Base-by-base conservation (phyloP, 2,797 vertebrate species). In the Onychomys leucogaster region DNA sequence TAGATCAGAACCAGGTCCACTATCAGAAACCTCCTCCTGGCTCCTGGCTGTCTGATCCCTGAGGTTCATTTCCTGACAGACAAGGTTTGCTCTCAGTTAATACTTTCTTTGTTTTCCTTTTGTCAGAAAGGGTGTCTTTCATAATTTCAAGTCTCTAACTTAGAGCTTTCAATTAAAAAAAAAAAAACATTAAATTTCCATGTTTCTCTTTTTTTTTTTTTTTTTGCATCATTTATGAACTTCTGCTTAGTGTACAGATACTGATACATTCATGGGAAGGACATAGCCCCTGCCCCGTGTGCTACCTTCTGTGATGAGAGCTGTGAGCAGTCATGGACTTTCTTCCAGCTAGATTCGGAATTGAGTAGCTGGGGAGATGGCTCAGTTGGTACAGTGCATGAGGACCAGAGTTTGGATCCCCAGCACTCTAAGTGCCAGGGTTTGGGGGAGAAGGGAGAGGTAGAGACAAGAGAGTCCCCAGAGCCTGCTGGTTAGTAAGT, bases 1-100 rank as follows among this genome's bases (percentile, higher is more conserved):
- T n/a, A 84, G 14, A 91, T 95, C 69, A 87, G 76, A 81, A 73
- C 32, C 90, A 93, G 75, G 89, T 75, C 12, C 82, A 16, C 13
- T 69, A 5, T 2, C 46, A 73, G 92, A 93, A 55, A 10, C 52
- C 80, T 23, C 59, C 37, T 8, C n/a, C 82, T 32, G 95, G 84
- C 49, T 63, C 4, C 5, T 67, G 86, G 71, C 37, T 17, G 25
- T 65, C 67, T 88, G 9, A 34, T 81, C 65, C 49, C 92, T 52
- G 43, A 94, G 92, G 84, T 63, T 61, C 21, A 0, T n/a, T 43
- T 93, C 43, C 84, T 49, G 57, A 43, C 55, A 25, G 21, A 69
- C 87, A 80, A 69, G 86, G 91, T 89, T 63, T 63, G 94, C 67
- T 85, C 41, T 86, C 6, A 23, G 49, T 21, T 37, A 1, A 3